Conservation (phyloP, 2,113 vertebrate genomes). For the Lepidothrix coronata region DNA sequence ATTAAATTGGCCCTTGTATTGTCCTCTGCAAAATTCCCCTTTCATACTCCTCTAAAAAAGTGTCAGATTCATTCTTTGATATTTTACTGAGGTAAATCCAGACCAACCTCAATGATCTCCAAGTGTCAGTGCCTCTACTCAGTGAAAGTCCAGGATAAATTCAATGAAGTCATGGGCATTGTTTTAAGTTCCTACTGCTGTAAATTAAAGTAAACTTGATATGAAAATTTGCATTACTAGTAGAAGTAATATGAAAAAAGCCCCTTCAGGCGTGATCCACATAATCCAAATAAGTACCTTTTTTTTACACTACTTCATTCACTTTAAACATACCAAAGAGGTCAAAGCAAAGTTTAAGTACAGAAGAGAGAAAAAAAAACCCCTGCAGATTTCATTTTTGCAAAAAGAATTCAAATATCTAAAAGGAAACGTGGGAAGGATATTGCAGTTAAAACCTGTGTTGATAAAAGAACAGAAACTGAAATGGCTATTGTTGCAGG, state of each 20-base stretch:
- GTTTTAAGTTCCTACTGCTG: neutral
- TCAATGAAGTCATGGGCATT: neutral
- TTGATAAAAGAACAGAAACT: neutral
- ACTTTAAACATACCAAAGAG: neutral
- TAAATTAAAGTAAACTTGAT: neutral
- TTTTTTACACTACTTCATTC: neutral
- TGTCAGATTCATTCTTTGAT: neutral
- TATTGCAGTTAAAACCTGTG: neutral
- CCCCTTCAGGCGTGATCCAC: neutral
- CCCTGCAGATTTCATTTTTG: neutral
- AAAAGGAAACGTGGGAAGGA: neutral
- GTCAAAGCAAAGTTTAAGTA: neutral
- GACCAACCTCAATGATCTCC: neutral
- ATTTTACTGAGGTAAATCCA: neutral
- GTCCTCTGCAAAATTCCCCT: neutral
- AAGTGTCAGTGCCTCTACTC: neutral
- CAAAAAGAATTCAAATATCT: neutral
- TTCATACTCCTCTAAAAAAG: neutral
- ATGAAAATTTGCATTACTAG: neutral
- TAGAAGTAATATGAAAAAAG: neutral
- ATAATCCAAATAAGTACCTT: neutral
- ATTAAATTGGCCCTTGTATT: neutral
- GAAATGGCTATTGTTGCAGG: rapidly evolving
- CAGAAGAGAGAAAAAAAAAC: neutral
- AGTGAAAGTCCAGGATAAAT: neutral